These are phyloP conservation scores for Nomada ruficornis DNA, from an alignment of 2,888 invertebrate species.

Conservation along the genomic window DNA sequence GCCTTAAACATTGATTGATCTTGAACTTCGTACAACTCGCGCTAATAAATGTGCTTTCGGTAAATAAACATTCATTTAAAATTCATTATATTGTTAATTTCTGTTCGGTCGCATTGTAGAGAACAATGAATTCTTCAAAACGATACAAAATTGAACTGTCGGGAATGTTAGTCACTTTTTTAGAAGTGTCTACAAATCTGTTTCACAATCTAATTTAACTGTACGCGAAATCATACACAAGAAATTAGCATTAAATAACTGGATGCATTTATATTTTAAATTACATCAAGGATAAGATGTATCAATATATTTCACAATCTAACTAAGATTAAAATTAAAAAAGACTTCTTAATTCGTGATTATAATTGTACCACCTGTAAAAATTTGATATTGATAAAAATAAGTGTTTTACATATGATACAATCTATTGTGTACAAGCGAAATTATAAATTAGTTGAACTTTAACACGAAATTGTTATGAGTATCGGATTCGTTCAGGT, in stretches of 20 bases:
- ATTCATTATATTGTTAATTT: not conserved
- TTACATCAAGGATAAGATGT: not conserved
- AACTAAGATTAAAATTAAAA: not conserved
- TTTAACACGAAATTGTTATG: not conserved
- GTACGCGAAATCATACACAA: not conserved
- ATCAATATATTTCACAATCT: not conserved
- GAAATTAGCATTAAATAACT: not conserved
- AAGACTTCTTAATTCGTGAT: not conserved
- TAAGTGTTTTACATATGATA: not conserved
- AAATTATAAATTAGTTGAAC: not conserved
- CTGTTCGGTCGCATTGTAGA: not conserved
- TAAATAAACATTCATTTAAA: not conserved
- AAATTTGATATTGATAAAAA: not conserved
- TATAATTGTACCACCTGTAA: not conserved
- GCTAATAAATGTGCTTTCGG: not conserved
- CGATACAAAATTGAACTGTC: not conserved
- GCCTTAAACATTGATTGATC: slow-evolving; percentile 1
- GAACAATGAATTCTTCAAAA: not conserved
- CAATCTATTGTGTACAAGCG: not conserved
- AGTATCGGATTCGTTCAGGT: not conserved
- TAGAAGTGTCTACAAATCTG: not conserved
- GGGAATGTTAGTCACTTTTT: not conserved
- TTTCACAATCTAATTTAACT: not conserved
- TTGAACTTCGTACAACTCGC: slow-evolving; percentile 50
- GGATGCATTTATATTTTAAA: not conserved